A percentile compares a stretch with the other conserved stretches of the same genome.
phyloP scores from a whole-genome alignment of 2,113 vertebrate species.

The Phalacrocorax pelagicus region DNA sequence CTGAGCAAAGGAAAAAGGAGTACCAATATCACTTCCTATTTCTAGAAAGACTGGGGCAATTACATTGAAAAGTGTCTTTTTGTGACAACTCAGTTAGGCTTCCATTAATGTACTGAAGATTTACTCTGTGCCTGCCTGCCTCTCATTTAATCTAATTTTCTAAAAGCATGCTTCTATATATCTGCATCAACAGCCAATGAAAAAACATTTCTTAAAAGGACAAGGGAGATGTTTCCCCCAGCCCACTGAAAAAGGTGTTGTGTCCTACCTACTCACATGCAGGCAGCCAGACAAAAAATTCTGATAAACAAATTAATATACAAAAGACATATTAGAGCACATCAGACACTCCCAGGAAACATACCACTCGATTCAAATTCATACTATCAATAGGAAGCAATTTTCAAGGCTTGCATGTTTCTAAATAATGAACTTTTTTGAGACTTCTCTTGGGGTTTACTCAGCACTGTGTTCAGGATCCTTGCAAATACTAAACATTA shows the following conservation, averaged over 20 bases:
- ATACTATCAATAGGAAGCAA: neutral
- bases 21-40: neutral
- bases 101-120: neutral
- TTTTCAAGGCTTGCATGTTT: neutral
- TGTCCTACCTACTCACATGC: neutral
- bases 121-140: neutral
- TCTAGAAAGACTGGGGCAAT: neutral
- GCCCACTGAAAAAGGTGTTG: neutral
- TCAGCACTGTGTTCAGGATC: neutral
- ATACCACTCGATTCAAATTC: neutral
- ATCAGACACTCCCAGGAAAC: neutral
- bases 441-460: neutral
- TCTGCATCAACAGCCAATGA: neutral
- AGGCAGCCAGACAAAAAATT: constrained; percentile 5
- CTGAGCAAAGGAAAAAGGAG: neutral
- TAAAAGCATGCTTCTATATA: neutral
- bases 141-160: neutral
- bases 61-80: neutral
- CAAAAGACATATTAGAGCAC: neutral
- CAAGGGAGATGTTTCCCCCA: neutral
- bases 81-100: neutral
- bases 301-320: neutral
- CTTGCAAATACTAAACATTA: neutral
- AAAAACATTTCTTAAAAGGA: neutral
- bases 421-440: neutral